Evolutionary conservation across 2,113 vertebrate genomes (phyloP).

Genomic region (Tringa solitaria): DNA sequence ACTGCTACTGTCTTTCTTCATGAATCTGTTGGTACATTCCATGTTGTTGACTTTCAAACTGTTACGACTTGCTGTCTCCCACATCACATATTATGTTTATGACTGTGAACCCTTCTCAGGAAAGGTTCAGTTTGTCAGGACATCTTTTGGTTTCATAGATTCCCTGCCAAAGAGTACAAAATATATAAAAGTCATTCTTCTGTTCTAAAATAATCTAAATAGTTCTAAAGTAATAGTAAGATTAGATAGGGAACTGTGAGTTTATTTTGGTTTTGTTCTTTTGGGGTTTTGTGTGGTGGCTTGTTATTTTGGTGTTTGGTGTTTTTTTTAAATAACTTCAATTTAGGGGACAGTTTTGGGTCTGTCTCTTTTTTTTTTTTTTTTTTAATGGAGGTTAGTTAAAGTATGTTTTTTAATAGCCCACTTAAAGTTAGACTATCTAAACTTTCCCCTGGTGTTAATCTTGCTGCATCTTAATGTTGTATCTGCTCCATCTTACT

Average conservation of each 20-base stretch:
- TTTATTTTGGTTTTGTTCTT: neutral
- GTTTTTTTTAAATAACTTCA: neutral
- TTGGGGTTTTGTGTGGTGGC: neutral
- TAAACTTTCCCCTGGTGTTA: neutral
- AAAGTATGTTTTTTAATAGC: neutral
- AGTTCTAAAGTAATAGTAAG: neutral
- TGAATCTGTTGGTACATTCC: conserved; percentile 42
- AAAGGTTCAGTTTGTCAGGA: conserved; percentile 16
- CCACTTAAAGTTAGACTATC: neutral
- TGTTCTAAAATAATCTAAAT: neutral
- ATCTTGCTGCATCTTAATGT: neutral
- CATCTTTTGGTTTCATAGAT: conserved; percentile 7
- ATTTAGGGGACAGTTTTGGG: neutral
- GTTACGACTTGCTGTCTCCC: neutral
- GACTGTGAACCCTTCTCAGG: neutral
- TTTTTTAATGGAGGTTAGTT: neutral
- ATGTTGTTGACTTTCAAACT: neutral
- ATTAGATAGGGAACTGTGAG: neutral
- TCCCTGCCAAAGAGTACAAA: conserved; percentile 20
- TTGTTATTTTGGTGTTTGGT: neutral
- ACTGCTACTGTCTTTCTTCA: neutral
- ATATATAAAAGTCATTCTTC: neutral
- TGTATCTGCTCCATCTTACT: neutral
- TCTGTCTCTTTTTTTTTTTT: neutral
- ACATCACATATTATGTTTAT: neutral